phyloP scores from a whole-genome alignment of 2,888 invertebrate genomes.

The Pogonocherus hispidulus region DNA sequence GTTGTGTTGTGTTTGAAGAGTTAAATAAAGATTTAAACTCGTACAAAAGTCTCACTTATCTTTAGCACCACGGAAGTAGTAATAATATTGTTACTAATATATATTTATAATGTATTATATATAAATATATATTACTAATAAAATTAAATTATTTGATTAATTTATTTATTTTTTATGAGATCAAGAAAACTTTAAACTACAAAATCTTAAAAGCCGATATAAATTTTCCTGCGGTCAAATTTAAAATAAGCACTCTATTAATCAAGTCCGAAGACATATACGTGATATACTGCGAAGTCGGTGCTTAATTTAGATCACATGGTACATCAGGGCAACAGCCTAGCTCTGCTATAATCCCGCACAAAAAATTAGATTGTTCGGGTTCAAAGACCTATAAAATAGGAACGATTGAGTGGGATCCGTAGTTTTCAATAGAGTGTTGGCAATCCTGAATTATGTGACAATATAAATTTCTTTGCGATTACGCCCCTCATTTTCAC shows the following conservation, averaged over 20 bases:
- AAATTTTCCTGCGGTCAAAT: not conserved
- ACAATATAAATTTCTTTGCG: not conserved
- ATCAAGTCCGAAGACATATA: not conserved
- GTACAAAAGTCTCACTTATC: too few species aligned
- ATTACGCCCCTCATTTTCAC: slow-evolving; percentile 2
- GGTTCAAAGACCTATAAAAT: not conserved
- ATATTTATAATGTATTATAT: too few species aligned
- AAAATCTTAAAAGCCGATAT: not conserved
- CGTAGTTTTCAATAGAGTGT: slow-evolving; percentile 6
- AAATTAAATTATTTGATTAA: too few species aligned
- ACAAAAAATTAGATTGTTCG: not conserved
- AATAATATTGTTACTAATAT: too few species aligned
- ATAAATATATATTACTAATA: too few species aligned
- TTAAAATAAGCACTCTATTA: not conserved
- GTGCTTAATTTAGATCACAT: slow-evolving; percentile 4
- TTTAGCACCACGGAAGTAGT: too few species aligned
- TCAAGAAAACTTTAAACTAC: too few species aligned
- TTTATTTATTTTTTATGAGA: too few species aligned
- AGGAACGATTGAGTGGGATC: not conserved
- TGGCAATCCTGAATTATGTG: slow-evolving; percentile 16
- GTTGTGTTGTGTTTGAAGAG: too few species aligned
- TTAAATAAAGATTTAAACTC: too few species aligned
- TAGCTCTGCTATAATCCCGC: not conserved
- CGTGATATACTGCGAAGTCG: not conserved
- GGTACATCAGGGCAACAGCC: not conserved